Conservation (phyloP, 1,140 invertebrate species). For the Polypedilum pembai region DNA sequence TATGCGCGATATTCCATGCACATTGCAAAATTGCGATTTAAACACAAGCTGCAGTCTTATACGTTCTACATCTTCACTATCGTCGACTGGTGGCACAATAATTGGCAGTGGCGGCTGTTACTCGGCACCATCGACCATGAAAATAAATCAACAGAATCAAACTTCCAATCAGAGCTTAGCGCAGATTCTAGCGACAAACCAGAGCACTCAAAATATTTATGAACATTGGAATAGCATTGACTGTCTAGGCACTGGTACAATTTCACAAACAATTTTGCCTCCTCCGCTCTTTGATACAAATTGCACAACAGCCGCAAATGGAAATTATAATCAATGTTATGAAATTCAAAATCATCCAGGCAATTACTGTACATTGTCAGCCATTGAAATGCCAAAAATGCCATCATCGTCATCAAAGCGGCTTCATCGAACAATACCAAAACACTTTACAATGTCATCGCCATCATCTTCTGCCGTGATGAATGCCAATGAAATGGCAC, state of each 20-base stretch:
- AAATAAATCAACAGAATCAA: conserved; percentile 25
- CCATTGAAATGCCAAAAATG: conserved; percentile 35
- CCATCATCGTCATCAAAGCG: conserved; percentile 38
- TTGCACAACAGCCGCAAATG: not conserved
- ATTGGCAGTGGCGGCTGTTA: not conserved
- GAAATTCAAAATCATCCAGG: conserved; percentile 16
- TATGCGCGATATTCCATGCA: conserved; percentile 12
- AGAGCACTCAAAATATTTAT: conserved; percentile 13
- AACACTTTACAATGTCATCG: conserved; percentile 40
- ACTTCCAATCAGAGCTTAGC: conserved; percentile 24
- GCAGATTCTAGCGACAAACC: conserved; percentile 14
- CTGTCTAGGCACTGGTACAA: not conserved
- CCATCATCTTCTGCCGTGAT: conserved; percentile 30
- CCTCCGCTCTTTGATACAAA: conserved; percentile 31
- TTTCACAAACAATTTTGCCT: conserved; percentile 30
- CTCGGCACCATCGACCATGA: conserved; percentile 22
- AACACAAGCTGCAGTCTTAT: conserved; percentile 11
- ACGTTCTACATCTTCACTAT: conserved; percentile 3
- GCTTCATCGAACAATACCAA: conserved; percentile 43
- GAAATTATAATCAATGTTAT: conserved; percentile 22
- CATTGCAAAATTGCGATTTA: conserved; percentile 20
- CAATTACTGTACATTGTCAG: conserved; percentile 21
- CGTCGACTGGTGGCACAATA: not conserved
- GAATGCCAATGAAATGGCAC: conserved; percentile 29
- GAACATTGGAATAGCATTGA: conserved; percentile 15